Conservation (phyloP, 1,140 invertebrate genomes). For the Drosophila sechellia region DNA sequence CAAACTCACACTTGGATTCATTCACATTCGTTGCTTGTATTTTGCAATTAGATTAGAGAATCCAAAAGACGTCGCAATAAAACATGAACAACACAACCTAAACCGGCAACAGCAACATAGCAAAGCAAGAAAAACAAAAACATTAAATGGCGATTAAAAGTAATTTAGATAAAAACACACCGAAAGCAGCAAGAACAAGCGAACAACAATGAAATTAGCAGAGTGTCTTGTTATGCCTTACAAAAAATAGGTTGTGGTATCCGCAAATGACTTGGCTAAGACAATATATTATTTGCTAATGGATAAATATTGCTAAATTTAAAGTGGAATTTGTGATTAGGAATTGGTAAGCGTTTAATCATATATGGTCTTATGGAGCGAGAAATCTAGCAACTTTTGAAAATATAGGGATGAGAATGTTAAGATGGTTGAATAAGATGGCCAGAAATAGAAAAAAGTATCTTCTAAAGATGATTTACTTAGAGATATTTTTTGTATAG, state of each 20-base stretch:
- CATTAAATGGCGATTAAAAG: constrained; percentile 83
- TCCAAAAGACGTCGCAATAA: constrained; percentile 75
- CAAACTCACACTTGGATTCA: constrained; percentile 16
- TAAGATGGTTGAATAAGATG: too few relatives aligned
- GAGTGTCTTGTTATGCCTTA: constrained; percentile 25
- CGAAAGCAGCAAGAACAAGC: constrained; percentile 43
- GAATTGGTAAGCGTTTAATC: background rate
- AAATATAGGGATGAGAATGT: too few relatives aligned
- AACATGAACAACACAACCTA: constrained; percentile 50
- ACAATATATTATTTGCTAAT: constrained; percentile 18
- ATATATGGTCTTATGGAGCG: too few relatives aligned
- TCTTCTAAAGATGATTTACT: too few relatives aligned
- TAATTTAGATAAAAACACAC: constrained; percentile 79
- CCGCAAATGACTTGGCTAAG: constrained; percentile 34
- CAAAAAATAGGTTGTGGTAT: constrained; percentile 6
- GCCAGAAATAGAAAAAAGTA: too few relatives aligned
- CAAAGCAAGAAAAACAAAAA: constrained; percentile 78
- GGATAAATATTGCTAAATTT: constrained; percentile 5
- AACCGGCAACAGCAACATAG: constrained; percentile 4
- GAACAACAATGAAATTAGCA: constrained; percentile 37
- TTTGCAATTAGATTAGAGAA: constrained; percentile 81
- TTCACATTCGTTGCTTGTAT: constrained; percentile 47
- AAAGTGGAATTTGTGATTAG: constrained; percentile 1
- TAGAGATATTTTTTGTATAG: too few relatives aligned
- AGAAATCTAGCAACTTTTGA: too few relatives aligned